Base-by-base conservation (phyloP, 2,113 vertebrate species). In the Nycticebus coucang region DNA sequence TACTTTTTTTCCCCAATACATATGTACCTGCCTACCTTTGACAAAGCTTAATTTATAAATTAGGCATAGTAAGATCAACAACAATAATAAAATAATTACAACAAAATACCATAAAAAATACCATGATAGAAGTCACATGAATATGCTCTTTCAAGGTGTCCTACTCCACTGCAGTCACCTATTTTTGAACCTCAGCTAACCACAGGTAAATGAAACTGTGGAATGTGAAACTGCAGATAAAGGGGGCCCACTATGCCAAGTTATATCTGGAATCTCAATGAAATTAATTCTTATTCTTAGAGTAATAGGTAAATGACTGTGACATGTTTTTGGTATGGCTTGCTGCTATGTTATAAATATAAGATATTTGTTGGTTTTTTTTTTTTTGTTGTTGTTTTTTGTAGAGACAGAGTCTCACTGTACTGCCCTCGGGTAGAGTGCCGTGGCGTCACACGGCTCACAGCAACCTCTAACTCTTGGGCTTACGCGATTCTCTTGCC, bases 231-330 rank as follows among this genome's bases (percentile, higher is more conserved):
- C 71, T 30, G 26, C 18, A 26, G 26, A 77, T 50, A 77, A 50
- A 15, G 41, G 7, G 26, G 14, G 24, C 45, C 74, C 50, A 45
- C 74, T 50, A 15, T 77, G n/a, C 1, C 33, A 84, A 59, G 22
- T 95, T 88, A 45, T n/a, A 90, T 55, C 22, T 85, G 4, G 21
- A 24, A 69, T 41, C 45, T 93, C 86, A 84, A 0, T 50, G 30
- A 95, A 90, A 68, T 74, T 19, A 62, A 64, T 82, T 87, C 45
- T 88, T 78, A 62, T 24, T 81, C 89, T 93, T 78, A 62, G 35
- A 64, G 35, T 57, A 68, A 35, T 37, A 80, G 74, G 21, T 82
- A 11, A 50, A 81, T 50, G 24, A 72, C 13, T 66, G 13, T 83
- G 37, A 84, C 83, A 0, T 28, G 15, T 26, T 77, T 91, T 68